Percentiles rank a stretch among this genome's conserved stretches.
These are phyloP conservation scores for Neocrepidodera transversa DNA, from an alignment of 2,888 invertebrate genomes.

Conservation along the genomic window DNA sequence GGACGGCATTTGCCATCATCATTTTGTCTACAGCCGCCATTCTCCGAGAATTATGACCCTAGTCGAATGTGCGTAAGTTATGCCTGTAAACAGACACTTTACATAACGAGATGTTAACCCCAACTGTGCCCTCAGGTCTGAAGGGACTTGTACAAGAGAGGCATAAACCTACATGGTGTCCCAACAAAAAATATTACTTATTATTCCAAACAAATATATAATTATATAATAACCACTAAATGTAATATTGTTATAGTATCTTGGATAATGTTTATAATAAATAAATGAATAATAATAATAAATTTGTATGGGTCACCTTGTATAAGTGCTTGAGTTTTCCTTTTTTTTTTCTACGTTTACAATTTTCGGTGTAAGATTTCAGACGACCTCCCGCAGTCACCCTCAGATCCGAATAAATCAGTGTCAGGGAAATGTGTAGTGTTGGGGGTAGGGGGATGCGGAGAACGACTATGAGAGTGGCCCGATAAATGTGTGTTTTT, in stretches of 20 bases:
- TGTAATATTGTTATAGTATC: too few species aligned
- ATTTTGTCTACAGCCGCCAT: conserved; percentile 55
- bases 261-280: too few species aligned
- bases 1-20: conserved; percentile 56
- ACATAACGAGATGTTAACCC: conserved; percentile 61
- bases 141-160: conserved; percentile 8
- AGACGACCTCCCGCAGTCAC: conserved; percentile 27
- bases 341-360: conserved; percentile 19
- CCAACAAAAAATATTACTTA: not conserved
- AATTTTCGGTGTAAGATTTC: conserved; percentile 22
- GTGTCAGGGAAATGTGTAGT: conserved; percentile 28
- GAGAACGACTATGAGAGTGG: conserved; percentile 20
- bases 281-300: too few species aligned
- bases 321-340: not conserved
- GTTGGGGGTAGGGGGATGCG: conserved; percentile 4
- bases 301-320: not conserved
- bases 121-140: conserved; percentile 49
- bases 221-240: too few species aligned
- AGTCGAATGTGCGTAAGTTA: conserved; percentile 58
- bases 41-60: conserved; percentile 54
- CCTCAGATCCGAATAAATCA: conserved; percentile 26
- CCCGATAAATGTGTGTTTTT: conserved; percentile 25
- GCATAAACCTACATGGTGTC: not conserved
- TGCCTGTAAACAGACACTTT: conserved; percentile 61
- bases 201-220: too few species aligned